A percentile compares a stretch with the other conserved stretches of the same genome.
Evolutionary conservation across 2,113 vertebrate genomes (phyloP).

Genomic region (Hyaena hyaena): DNA sequence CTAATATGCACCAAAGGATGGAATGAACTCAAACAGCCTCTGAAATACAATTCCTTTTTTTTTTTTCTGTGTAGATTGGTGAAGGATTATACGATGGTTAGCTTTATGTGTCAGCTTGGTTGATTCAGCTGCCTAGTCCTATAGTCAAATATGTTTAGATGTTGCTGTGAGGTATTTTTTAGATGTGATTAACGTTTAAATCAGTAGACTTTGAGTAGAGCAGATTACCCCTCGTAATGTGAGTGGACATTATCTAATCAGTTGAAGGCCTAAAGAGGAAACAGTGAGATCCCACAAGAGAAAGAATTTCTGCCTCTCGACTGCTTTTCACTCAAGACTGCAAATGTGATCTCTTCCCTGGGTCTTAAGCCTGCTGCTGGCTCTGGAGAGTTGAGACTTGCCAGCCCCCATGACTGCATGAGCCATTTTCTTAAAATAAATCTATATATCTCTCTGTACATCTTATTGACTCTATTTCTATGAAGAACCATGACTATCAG

Average conservation of each 20-base stretch:
- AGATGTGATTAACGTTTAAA: not conserved
- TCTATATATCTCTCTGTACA: not conserved
- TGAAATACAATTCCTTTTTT: not conserved
- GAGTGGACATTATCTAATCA: not conserved
- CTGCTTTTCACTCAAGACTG: not conserved
- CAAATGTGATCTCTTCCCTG: not conserved
- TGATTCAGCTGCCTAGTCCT: not conserved
- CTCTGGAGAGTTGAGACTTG: not conserved
- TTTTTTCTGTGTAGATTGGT: not conserved
- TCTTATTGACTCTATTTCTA: not conserved
- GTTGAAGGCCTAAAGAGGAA: not conserved
- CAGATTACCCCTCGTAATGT: not conserved
- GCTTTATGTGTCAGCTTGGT: not conserved
- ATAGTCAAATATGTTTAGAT: not conserved
- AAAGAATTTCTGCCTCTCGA: not conserved
- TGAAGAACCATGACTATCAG: not conserved
- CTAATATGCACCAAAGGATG: not conserved
- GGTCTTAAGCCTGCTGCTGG: not conserved
- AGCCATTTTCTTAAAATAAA: not conserved
- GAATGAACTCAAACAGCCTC: not conserved
- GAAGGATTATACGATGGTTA: not conserved
- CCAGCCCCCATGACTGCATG: not conserved
- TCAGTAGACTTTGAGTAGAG: not conserved
- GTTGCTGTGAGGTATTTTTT: not conserved
- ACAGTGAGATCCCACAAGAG: not conserved